Conservation (phyloP, 2,888 invertebrate genomes). For the Ptycholaimellus sp. region DNA sequence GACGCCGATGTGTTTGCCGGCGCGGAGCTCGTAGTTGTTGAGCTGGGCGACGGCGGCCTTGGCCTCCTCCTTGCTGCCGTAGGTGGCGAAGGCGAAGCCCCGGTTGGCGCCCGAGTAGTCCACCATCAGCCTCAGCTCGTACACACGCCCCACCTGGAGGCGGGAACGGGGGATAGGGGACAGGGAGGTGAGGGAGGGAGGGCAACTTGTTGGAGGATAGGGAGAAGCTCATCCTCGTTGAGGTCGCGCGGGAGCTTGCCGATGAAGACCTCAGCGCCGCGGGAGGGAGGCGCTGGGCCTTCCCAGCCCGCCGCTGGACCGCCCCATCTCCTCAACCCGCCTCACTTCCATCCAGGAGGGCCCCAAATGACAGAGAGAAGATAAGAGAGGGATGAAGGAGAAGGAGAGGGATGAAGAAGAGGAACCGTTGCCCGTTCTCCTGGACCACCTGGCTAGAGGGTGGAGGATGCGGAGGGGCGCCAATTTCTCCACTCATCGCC, state of each 20-base stretch:
- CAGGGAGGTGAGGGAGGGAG: too few relatives aligned
- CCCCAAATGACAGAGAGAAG: too few relatives aligned
- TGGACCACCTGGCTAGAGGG: too few relatives aligned
- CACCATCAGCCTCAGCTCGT: constrained; percentile 47
- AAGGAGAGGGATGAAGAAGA: too few relatives aligned
- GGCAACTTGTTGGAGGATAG: constrained; percentile 46
- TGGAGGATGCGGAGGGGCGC: too few relatives aligned
- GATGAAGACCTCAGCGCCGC: constrained; percentile 49
- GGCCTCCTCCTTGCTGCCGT: constrained; percentile 37
- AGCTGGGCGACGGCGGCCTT: constrained; percentile 30
- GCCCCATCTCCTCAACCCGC: constrained; percentile 32
- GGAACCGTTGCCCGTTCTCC: too few relatives aligned
- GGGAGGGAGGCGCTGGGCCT: constrained; percentile 34
- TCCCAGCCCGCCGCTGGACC: constrained; percentile 40
- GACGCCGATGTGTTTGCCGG: constrained; percentile 44
- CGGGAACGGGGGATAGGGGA: too few relatives aligned
- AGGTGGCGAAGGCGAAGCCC: constrained; percentile 55
- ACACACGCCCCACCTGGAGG: constrained; percentile 41
- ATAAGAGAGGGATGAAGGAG: too few relatives aligned
- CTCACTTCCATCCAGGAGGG: too few relatives aligned
- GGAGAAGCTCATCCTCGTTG: constrained; percentile 51
- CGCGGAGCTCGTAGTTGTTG: constrained; percentile 44
- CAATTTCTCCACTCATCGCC: too few relatives aligned
- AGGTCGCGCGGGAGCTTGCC: constrained; percentile 46
- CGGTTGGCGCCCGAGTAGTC: constrained; percentile 51